Conservation (phyloP, 2,888 invertebrate genomes). For the Aethes cnicana region DNA sequence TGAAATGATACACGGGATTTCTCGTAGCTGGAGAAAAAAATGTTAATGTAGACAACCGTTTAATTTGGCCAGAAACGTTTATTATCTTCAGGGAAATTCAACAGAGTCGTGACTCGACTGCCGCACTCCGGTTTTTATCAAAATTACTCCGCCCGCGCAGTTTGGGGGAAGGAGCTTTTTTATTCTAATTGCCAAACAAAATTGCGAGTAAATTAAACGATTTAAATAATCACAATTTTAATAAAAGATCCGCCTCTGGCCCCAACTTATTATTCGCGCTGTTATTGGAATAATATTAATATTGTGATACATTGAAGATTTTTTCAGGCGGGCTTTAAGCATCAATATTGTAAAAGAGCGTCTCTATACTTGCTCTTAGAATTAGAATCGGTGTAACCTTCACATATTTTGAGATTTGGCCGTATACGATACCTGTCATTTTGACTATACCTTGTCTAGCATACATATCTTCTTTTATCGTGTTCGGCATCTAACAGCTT, state of each 20-base stretch:
- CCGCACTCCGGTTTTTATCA: slow-evolving; percentile 57
- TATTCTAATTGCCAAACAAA: slow-evolving; percentile 53
- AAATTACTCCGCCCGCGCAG: slow-evolving; percentile 38
- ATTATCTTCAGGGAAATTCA: slow-evolving; percentile 77
- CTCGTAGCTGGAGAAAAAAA: slow-evolving; percentile 31
- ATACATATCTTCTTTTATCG: too few relatives aligned
- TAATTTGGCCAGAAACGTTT: slow-evolving; percentile 71
- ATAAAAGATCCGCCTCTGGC: slow-evolving; percentile 9
- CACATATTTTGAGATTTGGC: too few relatives aligned
- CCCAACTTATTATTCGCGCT: slow-evolving; percentile 2
- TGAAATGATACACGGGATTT: slow-evolving; percentile 21
- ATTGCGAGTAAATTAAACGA: slow-evolving; percentile 36
- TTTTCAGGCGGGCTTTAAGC: not conserved
- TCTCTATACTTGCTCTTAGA: not conserved
- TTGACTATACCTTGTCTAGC: too few relatives aligned
- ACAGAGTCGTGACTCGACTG: slow-evolving; percentile 65
- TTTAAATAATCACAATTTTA: slow-evolving; percentile 23
- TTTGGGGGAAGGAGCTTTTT: slow-evolving; percentile 44
- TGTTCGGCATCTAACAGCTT: too few relatives aligned
- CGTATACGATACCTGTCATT: too few relatives aligned
- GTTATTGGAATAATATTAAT: slow-evolving; percentile 21
- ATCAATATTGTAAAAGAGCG: not conserved
- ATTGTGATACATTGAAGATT: not conserved
- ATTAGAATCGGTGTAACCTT: too few relatives aligned
- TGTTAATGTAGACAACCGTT: slow-evolving; percentile 57